Percentiles rank a stretch among this genome's conserved stretches.
phyloP scores from a whole-genome alignment of 2,797 vertebrate species.

The Sebastes cheni region DNA sequence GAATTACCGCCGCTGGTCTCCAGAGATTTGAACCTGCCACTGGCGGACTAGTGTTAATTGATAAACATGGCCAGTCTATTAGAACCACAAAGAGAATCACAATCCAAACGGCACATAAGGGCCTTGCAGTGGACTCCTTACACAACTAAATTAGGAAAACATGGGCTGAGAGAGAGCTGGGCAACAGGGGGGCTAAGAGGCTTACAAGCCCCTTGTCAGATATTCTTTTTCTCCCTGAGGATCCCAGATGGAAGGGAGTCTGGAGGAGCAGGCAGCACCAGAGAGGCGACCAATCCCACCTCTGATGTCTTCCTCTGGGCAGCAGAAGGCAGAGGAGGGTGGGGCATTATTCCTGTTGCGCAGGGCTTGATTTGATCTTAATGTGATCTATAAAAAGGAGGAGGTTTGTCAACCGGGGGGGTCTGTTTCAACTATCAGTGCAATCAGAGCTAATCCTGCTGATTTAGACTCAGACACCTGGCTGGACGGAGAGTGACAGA shows the following conservation, averaged over 20 bases:
- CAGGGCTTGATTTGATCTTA: constrained; percentile 79
- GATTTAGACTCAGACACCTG: constrained; percentile 81
- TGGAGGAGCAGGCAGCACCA: constrained; percentile 91
- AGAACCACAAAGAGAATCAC: constrained; percentile 90
- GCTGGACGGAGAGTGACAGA: constrained; percentile 78
- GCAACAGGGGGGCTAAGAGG: constrained; percentile 95
- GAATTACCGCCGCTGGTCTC: constrained; percentile 63
- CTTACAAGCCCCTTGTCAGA: constrained; percentile 97
- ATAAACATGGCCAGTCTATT: constrained; percentile 96
- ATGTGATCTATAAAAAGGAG: constrained; percentile 77
- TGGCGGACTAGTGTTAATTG: constrained; percentile 87
- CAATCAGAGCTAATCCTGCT: constrained; percentile 80
- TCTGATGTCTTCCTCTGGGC: constrained; percentile 95
- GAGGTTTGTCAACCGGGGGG: constrained; percentile 61
- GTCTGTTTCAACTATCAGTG: constrained; percentile 84
- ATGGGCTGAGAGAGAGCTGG: constrained; percentile 93
- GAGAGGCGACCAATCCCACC: constrained; percentile 88
- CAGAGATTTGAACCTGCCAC: constrained; percentile 68
- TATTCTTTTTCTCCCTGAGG: constrained; percentile 94
- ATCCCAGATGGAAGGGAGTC: constrained; percentile 94
- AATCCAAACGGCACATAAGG: constrained; percentile 94
- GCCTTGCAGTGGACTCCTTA: constrained; percentile 90
- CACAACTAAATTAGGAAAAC: constrained; percentile 99
- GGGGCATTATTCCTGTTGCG: constrained; percentile 90
- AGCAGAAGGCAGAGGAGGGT: constrained; percentile 96